Evolutionary conservation across 1,140 invertebrate species (phyloP).

Genomic region (Thaumatotibia leucotreta): DNA sequence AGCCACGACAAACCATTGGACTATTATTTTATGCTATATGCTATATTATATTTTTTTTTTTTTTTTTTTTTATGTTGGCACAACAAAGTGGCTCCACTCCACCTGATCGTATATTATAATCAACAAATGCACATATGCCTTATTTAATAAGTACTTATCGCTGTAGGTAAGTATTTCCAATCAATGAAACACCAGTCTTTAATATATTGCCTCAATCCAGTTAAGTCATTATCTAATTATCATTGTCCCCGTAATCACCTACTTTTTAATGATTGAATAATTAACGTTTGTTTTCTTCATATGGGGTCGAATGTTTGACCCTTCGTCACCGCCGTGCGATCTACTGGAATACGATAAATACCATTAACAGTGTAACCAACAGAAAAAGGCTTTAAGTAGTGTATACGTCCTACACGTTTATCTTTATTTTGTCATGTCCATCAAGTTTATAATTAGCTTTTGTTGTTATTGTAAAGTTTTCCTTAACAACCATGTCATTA

Average conservation of each 20-base stretch:
- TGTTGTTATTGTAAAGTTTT: not conserved
- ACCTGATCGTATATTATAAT: no score
- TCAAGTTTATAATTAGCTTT: not conserved
- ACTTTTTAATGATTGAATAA: not conserved
- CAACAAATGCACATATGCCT: no score
- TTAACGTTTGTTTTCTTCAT: slow-evolving; percentile 5
- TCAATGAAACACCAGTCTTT: no score
- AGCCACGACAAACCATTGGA: no score
- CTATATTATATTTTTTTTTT: no score
- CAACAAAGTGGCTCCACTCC: no score
- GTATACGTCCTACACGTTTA: not conserved
- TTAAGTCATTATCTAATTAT: not conserved
- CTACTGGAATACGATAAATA: not conserved
- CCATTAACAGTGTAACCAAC: not conserved
- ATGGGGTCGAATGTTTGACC: not conserved
- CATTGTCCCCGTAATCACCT: not conserved
- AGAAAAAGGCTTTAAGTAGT: not conserved
- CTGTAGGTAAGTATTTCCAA: no score
- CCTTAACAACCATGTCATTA: not conserved
- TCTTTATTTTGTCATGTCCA: not conserved
- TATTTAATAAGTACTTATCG: no score
- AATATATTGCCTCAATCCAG: no score
- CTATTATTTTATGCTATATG: no score
- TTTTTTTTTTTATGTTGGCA: no score
- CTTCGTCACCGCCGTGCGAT: not conserved